Base-by-base conservation (phyloP, 1,140 invertebrate species). In the Euura lappo region DNA sequence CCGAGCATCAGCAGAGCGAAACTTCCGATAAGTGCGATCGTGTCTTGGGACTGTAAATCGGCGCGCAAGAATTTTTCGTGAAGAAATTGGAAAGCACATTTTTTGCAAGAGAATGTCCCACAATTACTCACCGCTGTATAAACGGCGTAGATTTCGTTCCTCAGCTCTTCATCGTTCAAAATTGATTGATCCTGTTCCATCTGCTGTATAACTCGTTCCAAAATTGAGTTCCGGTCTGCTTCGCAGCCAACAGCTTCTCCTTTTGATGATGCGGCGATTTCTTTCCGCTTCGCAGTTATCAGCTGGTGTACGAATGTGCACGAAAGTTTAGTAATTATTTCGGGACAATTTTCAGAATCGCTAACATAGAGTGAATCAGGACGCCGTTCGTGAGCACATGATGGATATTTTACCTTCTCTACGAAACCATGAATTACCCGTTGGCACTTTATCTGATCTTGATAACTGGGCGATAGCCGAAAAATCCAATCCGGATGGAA, bases 11-110 rank as follows among this genome's bases (percentile, higher is more conserved):
- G 74, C 3, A 89, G 65, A 44, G 85, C 74, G 69, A 84, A 88
- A 4, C 85, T 87, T 6, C 84, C 74, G 44, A 89, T 88, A 44
- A 89, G 85, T 4, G 84, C 86, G 4, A 85, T 82, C n/a, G 93
- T 94, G 80, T 94, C 93, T 85, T 94, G 93, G 70, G 93, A 93
- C 91, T 93, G 86, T 76, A 91, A 91, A 91, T 45, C 68, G 44
- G 65, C 8, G 28, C 28, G 28, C 28, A 28, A 28, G 28, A 28
- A 28, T 28, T 28, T 68, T 6, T 6, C 51, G 51, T 60, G 8
- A 60, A 60, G 13, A 60, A n/a, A 11, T 8, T 3, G 3, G 10
- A 6, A 60, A 60, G 28, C 28, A 28, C 28, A 28, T 28, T 28
- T 28, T 28, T 28, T 1, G 1, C 28, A 1, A 28, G 28, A 28